Evolutionary conservation across 2,888 invertebrate species (phyloP).

Genomic region (Bruchidius siliquastri): DNA sequence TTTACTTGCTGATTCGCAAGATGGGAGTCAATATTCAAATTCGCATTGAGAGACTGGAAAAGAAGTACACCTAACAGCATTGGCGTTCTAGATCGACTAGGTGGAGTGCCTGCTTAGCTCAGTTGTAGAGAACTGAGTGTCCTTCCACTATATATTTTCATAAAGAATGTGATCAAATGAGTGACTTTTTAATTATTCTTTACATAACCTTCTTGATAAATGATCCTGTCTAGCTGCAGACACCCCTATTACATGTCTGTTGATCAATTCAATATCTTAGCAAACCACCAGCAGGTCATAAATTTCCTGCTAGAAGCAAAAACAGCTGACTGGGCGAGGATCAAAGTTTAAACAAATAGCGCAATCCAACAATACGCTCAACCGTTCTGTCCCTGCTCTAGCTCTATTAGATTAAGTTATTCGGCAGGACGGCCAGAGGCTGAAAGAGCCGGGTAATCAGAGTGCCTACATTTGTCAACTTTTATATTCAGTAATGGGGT

Average conservation of each 20-base stretch:
- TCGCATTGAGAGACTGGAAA: too few species aligned
- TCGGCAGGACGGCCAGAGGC: constrained; percentile 11
- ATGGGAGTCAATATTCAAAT: too few species aligned
- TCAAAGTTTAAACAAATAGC: constrained; percentile 13
- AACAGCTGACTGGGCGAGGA: background rate
- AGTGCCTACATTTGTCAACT: constrained; percentile 44
- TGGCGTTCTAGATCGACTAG: too few species aligned
- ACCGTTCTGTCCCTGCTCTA: constrained; percentile 7
- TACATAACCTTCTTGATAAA: too few species aligned
- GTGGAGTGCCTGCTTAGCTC: too few species aligned
- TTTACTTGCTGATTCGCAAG: too few species aligned
- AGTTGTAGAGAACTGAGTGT: too few species aligned
- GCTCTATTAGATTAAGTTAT: constrained; percentile 27
- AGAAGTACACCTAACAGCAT: too few species aligned
- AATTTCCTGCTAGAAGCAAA: background rate
- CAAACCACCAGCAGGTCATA: background rate
- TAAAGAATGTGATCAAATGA: too few species aligned
- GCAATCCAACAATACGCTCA: constrained; percentile 2
- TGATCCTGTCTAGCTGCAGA: background rate
- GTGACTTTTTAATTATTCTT: too few species aligned
- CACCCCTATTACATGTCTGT: background rate
- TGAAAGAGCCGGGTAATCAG: constrained; percentile 22
- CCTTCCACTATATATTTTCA: too few species aligned
- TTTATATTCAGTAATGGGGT: constrained; percentile 44
- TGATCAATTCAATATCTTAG: background rate